Evolutionary conservation across 1,140 invertebrate species (phyloP).

Genomic region (Drosophila ambigua): DNA sequence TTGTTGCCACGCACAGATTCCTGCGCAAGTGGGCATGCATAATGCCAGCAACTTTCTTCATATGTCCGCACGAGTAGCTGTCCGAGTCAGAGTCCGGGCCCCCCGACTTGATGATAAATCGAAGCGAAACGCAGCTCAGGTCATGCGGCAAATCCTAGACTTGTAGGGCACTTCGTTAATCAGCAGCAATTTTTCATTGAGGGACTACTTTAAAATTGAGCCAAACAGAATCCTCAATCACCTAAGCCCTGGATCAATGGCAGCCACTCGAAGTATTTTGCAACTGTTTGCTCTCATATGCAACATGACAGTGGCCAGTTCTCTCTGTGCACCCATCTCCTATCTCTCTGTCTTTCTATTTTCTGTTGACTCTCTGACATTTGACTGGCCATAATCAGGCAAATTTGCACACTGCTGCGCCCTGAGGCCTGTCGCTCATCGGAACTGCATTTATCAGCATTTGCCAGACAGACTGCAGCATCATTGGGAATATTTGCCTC

Average conservation of each 20-base stretch:
- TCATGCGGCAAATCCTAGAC: slow-evolving; percentile 46
- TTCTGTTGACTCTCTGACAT: slow-evolving; percentile 10
- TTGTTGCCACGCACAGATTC: slow-evolving; percentile 69
- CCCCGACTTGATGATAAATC: slow-evolving; percentile 44
- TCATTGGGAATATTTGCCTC: slow-evolving; percentile 37
- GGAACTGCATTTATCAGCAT: slow-evolving; percentile 51
- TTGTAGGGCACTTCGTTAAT: slow-evolving; percentile 47
- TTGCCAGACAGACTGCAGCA: slow-evolving; percentile 24
- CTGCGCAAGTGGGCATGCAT: slow-evolving; percentile 65
- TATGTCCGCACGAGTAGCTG: slow-evolving; percentile 48
- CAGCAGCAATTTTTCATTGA: slow-evolving; percentile 25
- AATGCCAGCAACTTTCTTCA: slow-evolving; percentile 36
- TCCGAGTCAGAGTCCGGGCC: not conserved
- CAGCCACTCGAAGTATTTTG: slow-evolving; percentile 11
- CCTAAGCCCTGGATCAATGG: not conserved
- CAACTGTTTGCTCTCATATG: slow-evolving; percentile 50
- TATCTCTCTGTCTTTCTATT: not conserved
- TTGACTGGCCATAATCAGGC: slow-evolving; percentile 33
- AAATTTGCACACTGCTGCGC: slow-evolving; percentile 17
- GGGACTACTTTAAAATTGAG: slow-evolving; percentile 9
- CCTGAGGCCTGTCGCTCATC: slow-evolving; percentile 47
- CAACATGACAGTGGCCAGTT: slow-evolving; percentile 51
- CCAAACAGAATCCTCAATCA: slow-evolving; percentile 7
- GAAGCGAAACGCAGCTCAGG: slow-evolving; percentile 23
- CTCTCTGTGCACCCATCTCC: slow-evolving; percentile 7